Evolutionary conservation across 2,888 invertebrate species (phyloP), one percentile per base, ranked within the genome.

Genomic region (Heliothis peltigera): DNA sequence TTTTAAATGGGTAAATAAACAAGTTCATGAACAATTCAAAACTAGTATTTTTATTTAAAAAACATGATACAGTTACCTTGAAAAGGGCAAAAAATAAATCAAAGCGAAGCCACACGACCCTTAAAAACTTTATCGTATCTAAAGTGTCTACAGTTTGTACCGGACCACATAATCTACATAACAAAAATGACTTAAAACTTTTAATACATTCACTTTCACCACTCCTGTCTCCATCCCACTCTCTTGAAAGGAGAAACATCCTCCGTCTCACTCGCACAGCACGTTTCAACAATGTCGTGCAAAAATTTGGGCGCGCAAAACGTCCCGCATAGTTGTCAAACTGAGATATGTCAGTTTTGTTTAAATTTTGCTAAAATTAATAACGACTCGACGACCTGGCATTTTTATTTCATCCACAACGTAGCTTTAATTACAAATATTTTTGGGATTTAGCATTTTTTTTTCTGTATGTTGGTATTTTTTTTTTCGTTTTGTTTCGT

Each of bases 281-380:
- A 75, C 76, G 48, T n/a, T 81, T 83, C 69, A 86, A 89, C 91
- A 90, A 89, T 82, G 86, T 82, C 83, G 87, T 83, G 74, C 86
- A 87, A 89, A 90, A 88, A 92, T 90, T 82, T 88, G 78, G 86
- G 84, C 88, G 86, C 89, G 88, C 90, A 88, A 89, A 90, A 91
- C 88, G 83, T 78, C 83, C 80, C 82, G 82, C 91, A 94, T 94
- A 90, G 88, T 92, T 93, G 88, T 85, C 88, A 87, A 91, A 91
- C 89, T 84, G 86, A 90, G 89, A 91, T 90, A 92, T 89, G 91
- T 89, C 89, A 91, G 90, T 92, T 94, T 94, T 92, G 94, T 92
- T 92, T 85, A 90, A 93, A 93, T 92, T 93, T 93, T 86, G 85
- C 70, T 59, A 91, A 94, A 93, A 92, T 93, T 94, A 94, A 94